Evolutionary conservation across 2,888 invertebrate genomes (phyloP).

Genomic region (Nomada ruficornis): DNA sequence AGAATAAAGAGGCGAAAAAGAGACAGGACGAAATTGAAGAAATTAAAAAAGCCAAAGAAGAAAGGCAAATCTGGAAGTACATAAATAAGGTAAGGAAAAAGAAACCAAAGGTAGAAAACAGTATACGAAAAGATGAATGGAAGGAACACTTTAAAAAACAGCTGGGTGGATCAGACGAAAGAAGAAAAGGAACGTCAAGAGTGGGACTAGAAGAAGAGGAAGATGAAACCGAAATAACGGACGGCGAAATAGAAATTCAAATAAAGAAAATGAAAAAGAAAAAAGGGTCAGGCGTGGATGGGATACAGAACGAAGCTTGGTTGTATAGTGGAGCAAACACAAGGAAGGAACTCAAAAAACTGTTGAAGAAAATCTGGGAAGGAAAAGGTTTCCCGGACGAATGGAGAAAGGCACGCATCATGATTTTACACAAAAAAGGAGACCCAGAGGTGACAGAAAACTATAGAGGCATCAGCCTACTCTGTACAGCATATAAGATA

Average conservation of each 20-base stretch:
- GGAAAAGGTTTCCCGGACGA: no score
- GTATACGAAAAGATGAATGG: background rate
- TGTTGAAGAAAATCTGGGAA: background rate
- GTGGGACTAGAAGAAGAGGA: background rate
- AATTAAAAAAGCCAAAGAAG: background rate
- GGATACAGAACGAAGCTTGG: background rate
- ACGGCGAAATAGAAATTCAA: background rate
- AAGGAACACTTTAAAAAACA: background rate
- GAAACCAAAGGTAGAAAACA: background rate
- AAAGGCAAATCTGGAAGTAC: background rate
- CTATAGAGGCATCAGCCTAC: no score
- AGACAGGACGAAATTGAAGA: background rate
- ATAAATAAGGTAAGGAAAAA: conserved; percentile 1
- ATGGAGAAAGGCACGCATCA: no score
- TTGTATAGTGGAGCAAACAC: background rate
- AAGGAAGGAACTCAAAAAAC: background rate
- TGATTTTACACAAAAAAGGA: no score
- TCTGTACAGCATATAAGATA: no score
- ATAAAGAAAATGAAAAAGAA: background rate
- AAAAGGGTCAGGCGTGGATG: background rate
- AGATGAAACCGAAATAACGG: background rate
- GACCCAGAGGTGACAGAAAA: no score
- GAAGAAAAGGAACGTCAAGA: background rate
- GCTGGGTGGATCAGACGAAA: background rate
- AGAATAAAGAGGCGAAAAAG: no score